phyloP scores from a whole-genome alignment of 1,140 invertebrate genomes.

The Lasioglossum albipes region DNA sequence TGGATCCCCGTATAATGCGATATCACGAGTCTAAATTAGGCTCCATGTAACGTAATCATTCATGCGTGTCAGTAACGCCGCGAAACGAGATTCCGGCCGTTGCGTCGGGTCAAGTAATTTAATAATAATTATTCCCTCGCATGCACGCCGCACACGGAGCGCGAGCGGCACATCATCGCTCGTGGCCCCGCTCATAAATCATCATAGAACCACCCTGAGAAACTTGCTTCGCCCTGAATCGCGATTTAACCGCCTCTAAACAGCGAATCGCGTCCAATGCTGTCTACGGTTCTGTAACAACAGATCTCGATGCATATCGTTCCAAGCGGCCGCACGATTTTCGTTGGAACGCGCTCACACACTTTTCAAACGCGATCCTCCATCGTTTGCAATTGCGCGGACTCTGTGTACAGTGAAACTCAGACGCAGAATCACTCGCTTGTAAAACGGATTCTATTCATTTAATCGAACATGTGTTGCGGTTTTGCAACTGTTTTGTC shows the following conservation, averaged over 20 bases:
- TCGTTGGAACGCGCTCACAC: too few species aligned
- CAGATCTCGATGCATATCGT: too few species aligned
- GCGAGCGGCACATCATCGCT: constrained; percentile 39
- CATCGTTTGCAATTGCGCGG: too few species aligned
- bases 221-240: constrained; percentile 34
- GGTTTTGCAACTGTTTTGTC: too few species aligned
- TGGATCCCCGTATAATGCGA: constrained; percentile 40
- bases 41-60: constrained; percentile 53
- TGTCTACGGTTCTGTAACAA: not conserved
- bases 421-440: too few species aligned
- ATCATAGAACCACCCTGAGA: constrained; percentile 28
- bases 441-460: too few species aligned
- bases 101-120: constrained; percentile 59
- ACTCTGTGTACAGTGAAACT: too few species aligned
- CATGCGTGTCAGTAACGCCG: constrained; percentile 57
- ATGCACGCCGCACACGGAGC: constrained; percentile 20
- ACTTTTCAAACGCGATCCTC: too few species aligned
- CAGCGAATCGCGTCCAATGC: constrained; percentile 2
- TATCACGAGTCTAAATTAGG: constrained; percentile 56
- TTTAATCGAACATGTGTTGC: too few species aligned
- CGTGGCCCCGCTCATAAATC: constrained; percentile 53
- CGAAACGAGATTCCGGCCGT: constrained; percentile 53
- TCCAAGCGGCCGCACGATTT: too few species aligned
- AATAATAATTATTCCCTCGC: constrained; percentile 63
- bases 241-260: constrained; percentile 44